These are phyloP conservation scores for Campoplex capitator DNA, from an alignment of 2,888 invertebrate genomes.

Conservation along the genomic window DNA sequence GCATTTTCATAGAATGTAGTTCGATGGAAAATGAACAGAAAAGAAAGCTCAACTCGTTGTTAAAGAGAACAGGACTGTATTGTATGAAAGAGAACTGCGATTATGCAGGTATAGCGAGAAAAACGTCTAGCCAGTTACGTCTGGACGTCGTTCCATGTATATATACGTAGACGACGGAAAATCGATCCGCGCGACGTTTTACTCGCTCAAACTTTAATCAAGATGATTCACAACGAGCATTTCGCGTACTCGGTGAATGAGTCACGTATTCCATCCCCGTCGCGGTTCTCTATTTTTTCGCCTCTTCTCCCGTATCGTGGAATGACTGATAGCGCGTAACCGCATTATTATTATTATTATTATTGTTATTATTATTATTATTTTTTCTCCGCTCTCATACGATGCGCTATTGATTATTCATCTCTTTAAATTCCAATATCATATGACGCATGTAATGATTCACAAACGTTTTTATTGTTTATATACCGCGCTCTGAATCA, in stretches of 20 bases:
- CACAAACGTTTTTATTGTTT: neutral
- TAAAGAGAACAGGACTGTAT: neutral
- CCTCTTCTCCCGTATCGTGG: constrained; percentile 20
- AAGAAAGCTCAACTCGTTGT: neutral
- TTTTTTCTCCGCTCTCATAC: constrained; percentile 1
- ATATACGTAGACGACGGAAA: constrained; percentile 57
- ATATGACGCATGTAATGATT: neutral
- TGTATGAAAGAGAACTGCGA: neutral
- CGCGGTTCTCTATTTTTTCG: constrained; percentile 35
- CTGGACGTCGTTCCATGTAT: neutral
- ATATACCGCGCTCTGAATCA: neutral
- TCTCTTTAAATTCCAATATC: neutral
- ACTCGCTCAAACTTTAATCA: constrained; percentile 68
- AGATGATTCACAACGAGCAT: constrained; percentile 65
- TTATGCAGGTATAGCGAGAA: constrained; percentile 23
- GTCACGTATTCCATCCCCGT: constrained; percentile 62
- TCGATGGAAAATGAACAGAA: neutral
- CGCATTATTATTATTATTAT: constrained; percentile 2
- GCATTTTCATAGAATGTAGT: neutral
- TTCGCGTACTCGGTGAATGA: constrained; percentile 65
- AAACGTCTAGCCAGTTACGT: constrained; percentile 20
- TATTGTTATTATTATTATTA: too few relatives aligned
- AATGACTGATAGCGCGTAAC: constrained; percentile 32
- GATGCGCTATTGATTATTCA: constrained; percentile 37
- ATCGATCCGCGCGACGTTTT: constrained; percentile 63